Conservation (phyloP, 2,888 invertebrate genomes). For the Thyatira batis region DNA sequence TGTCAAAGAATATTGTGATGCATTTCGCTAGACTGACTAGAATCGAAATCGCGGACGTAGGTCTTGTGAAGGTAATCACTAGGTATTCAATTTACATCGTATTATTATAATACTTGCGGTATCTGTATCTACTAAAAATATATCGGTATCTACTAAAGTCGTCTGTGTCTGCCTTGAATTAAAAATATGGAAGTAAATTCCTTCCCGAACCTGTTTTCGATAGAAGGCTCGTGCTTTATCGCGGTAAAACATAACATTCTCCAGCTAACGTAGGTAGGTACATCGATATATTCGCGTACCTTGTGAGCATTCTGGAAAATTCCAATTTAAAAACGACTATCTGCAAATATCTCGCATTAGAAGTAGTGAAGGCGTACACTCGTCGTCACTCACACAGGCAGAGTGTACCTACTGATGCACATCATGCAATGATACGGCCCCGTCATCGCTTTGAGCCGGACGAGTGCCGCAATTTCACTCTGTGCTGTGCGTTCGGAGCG, state of each 20-base stretch:
- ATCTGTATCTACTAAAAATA: too few species aligned
- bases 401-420: slow-evolving; percentile 42
- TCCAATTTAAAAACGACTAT: slow-evolving; percentile 16
- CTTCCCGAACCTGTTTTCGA: not conserved
- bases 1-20: not conserved
- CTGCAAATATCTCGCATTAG: slow-evolving; percentile 23
- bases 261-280: not conserved
- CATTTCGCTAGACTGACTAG: not conserved
- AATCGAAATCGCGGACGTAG: not conserved
- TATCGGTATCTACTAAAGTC: too few species aligned
- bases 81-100: too few species aligned
- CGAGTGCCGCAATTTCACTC: slow-evolving; percentile 68
- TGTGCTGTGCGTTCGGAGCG: slow-evolving; percentile 46
- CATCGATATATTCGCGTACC: not conserved
- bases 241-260: not conserved
- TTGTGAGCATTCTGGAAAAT: not conserved
- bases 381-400: slow-evolving; percentile 30
- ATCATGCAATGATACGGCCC: slow-evolving; percentile 66
- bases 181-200: slow-evolving; percentile 22
- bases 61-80: too few species aligned
- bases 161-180: slow-evolving; percentile 18
- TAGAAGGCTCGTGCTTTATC: not conserved
- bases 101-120: too few species aligned
- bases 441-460: slow-evolving; percentile 68
- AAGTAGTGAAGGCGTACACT: slow-evolving; percentile 21